Evolutionary conservation across 1,140 invertebrate species (phyloP).

Genomic region (Cydia strobilella): DNA sequence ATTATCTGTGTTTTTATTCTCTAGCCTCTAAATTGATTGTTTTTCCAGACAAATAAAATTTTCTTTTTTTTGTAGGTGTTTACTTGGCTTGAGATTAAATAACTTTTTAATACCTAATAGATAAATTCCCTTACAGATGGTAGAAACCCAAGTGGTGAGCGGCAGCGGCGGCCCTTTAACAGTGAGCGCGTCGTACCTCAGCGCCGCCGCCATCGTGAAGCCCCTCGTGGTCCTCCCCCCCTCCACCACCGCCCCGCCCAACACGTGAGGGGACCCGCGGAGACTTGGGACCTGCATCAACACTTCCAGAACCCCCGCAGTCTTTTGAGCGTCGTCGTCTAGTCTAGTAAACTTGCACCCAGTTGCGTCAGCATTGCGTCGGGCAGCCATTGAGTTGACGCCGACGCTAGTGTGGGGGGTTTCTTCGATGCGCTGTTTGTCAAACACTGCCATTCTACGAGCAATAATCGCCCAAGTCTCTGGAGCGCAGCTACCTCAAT

Average conservation of each 20-base stretch:
- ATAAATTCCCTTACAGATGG: conserved; percentile 52
- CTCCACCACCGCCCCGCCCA: conserved; percentile 12
- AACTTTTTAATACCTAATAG: too few species aligned
- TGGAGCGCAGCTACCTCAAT: neutral
- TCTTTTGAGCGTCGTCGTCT: neutral
- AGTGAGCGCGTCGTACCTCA: conserved; percentile 68
- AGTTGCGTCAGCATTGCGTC: too few species aligned
- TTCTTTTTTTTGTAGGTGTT: too few species aligned
- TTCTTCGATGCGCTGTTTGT: neutral
- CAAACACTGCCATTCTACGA: conserved; percentile 19
- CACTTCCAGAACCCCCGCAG: conserved; percentile 43
- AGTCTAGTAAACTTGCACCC: too few species aligned
- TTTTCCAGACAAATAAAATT: too few species aligned
- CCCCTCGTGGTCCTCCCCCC: conserved; percentile 62
- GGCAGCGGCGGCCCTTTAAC: conserved; percentile 59
- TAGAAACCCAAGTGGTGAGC: conserved; percentile 70
- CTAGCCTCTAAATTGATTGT: too few species aligned
- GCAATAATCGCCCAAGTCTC: conserved; percentile 25
- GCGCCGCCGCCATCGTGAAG: conserved; percentile 62
- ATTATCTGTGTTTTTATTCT: too few species aligned
- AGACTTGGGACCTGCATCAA: conserved; percentile 34
- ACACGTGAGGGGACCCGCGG: conserved; percentile 34
- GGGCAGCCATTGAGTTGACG: too few species aligned
- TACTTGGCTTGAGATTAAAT: too few species aligned
- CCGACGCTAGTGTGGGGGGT: too few species aligned